phyloP scores from a whole-genome alignment of 2,888 invertebrate genomes.

The Anaspis maculata region DNA sequence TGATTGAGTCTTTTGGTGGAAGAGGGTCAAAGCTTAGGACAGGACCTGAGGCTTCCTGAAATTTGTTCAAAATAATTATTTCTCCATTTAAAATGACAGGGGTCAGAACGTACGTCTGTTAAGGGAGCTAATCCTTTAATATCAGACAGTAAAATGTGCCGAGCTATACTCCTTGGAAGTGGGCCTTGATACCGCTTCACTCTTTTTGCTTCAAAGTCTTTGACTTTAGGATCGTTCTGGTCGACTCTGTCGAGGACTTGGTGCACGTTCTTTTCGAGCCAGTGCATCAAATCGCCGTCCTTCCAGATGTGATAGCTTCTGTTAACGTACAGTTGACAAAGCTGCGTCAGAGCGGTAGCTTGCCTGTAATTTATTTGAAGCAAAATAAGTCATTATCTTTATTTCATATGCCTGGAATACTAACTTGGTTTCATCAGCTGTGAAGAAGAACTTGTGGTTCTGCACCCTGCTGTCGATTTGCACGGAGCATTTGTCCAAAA shows the following conservation, averaged over 20 bases:
- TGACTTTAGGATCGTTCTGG: slow-evolving; percentile 49
- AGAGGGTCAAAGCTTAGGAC: slow-evolving; percentile 71
- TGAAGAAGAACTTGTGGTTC: slow-evolving; percentile 49
- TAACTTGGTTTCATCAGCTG: slow-evolving; percentile 18
- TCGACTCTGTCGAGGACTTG: slow-evolving; percentile 56
- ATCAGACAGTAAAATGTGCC: slow-evolving; percentile 65
- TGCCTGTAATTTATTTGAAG: slow-evolving; percentile 50
- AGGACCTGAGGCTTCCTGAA: slow-evolving; percentile 43
- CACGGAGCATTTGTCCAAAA: slow-evolving; percentile 69
- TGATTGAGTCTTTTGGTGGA: slow-evolving; percentile 66
- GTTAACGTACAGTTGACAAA: slow-evolving; percentile 65
- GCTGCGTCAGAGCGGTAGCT: slow-evolving; percentile 56
- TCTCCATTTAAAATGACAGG: slow-evolving; percentile 4
- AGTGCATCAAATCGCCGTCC: slow-evolving; percentile 60
- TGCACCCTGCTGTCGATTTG: slow-evolving; percentile 58
- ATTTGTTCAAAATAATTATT: too few species aligned
- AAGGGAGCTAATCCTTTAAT: slow-evolving; percentile 55
- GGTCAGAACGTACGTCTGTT: slow-evolving; percentile 5
- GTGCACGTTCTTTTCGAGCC: slow-evolving; percentile 69
- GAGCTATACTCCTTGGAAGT: slow-evolving; percentile 55
- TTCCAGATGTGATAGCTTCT: slow-evolving; percentile 74
- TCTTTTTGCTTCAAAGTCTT: slow-evolving; percentile 55
- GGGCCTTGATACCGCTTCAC: slow-evolving; percentile 51
- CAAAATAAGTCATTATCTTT: not conserved
- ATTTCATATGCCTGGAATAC: slow-evolving; percentile 1